Evolutionary conservation across 2,888 invertebrate species (phyloP), one percentile per base, ranked within the genome.

Genomic region (Drosophila mimica): DNA sequence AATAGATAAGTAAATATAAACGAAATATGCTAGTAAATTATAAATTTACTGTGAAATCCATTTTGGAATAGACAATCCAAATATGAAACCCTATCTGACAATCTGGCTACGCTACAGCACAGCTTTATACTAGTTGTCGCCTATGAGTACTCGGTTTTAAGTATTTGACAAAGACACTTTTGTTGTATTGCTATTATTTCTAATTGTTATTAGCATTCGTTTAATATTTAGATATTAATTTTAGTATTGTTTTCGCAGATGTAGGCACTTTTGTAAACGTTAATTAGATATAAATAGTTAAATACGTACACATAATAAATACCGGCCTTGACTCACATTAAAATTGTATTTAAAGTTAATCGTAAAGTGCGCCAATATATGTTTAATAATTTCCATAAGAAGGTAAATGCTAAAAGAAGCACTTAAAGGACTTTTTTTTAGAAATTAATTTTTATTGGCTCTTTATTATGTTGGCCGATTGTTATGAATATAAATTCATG

Each of bases 221-320:
- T 58, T 48, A 72, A 52, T 70, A 8, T 59, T 51, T 53, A 54
- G 67, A 43, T 63, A 61, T 57, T 48, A 28, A 67, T 36, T 60
- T 54, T 66, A 65, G 54, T 67, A 53, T 73, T 70, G 53, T 76
- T 68, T 34, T 67, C 54, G 62, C 75, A 60, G 65, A 71, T 80
- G 54, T 84, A 85, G 89, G 88, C 90, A 88, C 88, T 88, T 84
- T 75, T 64, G 74, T 77, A 79, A 81, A 75, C 59, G 61, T 57
- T 61, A 66, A 49, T 77, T 52, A 58, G 46, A 65, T 67, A 63
- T 62, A 67, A 52, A 56, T 46, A 56, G 36, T 63, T 60, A 57
- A 56, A 79, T 69, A 80, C 51, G 63, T 68, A 70, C 58, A 75
- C 63, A 51, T 33, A 33, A 31, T 38, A 40, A 63, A 33, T 70